phyloP scores from a whole-genome alignment of 2,888 invertebrate species.

The Eustalomyia histrio region DNA sequence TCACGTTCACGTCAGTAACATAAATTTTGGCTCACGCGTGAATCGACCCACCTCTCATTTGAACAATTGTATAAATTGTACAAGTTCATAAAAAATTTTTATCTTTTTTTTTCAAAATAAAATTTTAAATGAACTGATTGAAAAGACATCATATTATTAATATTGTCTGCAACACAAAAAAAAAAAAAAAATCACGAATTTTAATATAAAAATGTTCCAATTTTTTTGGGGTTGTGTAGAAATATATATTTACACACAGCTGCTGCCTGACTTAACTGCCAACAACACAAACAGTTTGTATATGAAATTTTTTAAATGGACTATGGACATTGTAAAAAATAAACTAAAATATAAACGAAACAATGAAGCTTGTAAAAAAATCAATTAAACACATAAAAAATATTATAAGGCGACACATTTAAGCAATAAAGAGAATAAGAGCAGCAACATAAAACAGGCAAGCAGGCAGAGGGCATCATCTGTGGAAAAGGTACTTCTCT shows the following conservation, averaged over 20 bases:
- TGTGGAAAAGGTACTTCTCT: not conserved
- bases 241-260: not conserved
- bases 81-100: too few relatives aligned
- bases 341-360: not conserved
- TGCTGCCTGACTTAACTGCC: slow-evolving; percentile 5
- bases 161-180: not conserved
- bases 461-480: slow-evolving; percentile 3
- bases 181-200: slow-evolving; percentile 13
- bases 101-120: not conserved
- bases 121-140: not conserved
- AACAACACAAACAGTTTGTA: not conserved
- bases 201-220: slow-evolving; percentile 36
- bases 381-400: slow-evolving; percentile 10
- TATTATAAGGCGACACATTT: not conserved
- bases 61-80: too few relatives aligned
- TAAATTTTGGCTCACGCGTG: too few relatives aligned
- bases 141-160: slow-evolving; percentile 1
- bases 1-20: too few relatives aligned
- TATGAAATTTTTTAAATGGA: slow-evolving; percentile 25
- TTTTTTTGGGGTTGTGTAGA: slow-evolving; percentile 1
- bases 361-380: not conserved
- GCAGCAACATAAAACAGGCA: not conserved
- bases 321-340: not conserved
- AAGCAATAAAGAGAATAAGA: not conserved
- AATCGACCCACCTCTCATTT: too few relatives aligned